These are phyloP conservation scores for Trematomus bernacchii DNA, from an alignment of 2,797 vertebrate genomes.

Conservation along the genomic window DNA sequence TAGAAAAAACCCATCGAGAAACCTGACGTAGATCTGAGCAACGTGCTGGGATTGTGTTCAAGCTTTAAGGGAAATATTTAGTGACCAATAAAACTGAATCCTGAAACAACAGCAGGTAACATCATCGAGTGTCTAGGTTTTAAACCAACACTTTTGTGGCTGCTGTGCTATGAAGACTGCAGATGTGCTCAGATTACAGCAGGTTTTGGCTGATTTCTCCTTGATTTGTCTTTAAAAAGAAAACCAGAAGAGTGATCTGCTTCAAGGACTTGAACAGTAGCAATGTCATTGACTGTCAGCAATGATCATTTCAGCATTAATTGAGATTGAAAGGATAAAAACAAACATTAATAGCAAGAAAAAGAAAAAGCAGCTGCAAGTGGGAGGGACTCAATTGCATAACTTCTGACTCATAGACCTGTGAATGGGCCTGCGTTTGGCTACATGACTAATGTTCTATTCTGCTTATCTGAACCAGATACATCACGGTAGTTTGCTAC, in stretches of 20 bases:
- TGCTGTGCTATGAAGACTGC: neutral
- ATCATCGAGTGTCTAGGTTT: neutral
- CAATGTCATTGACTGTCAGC: neutral
- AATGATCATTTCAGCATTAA: constrained; percentile 7
- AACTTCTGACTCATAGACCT: constrained; percentile 24
- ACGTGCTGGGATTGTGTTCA: constrained; percentile 1
- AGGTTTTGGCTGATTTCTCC: neutral
- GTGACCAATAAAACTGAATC: constrained; percentile 8
- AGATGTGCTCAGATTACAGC: constrained; percentile 11
- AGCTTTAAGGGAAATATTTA: neutral
- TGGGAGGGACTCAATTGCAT: constrained; percentile 17
- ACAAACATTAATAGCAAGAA: neutral
- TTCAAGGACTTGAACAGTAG: neutral
- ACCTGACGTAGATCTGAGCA: constrained; percentile 7
- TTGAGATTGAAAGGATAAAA: constrained; percentile 12
- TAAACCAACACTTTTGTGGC: constrained; percentile 6
- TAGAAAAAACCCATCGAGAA: constrained; percentile 1
- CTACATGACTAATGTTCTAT: neutral
- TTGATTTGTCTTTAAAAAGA: neutral
- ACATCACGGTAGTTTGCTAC: neutral
- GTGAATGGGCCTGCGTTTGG: neutral
- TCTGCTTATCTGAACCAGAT: neutral
- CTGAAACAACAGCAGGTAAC: constrained; percentile 22
- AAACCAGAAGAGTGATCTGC: neutral
- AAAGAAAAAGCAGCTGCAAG: constrained; percentile 15